Evolutionary conservation across 2,113 vertebrate species (phyloP), one percentile per base, ranked within the genome.

Genomic region (Macquaria ambigua): DNA sequence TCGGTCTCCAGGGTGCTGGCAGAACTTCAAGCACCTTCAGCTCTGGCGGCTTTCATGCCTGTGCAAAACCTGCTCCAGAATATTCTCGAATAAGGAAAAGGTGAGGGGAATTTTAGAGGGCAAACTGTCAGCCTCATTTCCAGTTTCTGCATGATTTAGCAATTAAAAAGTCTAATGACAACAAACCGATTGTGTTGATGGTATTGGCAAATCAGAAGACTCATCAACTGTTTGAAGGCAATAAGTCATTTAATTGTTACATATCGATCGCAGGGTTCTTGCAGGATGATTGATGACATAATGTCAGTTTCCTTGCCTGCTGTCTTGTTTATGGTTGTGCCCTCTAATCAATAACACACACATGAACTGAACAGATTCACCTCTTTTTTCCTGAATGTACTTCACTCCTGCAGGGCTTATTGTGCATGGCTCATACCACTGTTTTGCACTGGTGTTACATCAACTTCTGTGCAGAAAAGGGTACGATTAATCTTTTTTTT

Each of bases 1-100:
- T 58, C 11, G 4, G 61, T 52, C 83, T 79, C 63, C 8, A 5
- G 58, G n/a, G 72, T 48, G 50, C 31, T 87, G 59, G 77, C 84
- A 81, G 25, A 77, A 78, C 84, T 85, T 93, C 76, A 90, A 84
- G 72, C 74, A 81, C 55, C 58, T 78, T 89, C 75, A 70, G 46
- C 28, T 71, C 15, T 18, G 3, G 21, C 80, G 78, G 18, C 80
- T 80, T 82, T 82, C 50, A 69, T 48, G 20, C 14, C 41, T 67
- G 64, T 74, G 53, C 28, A 77, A 76, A 75, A 74, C 53, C 39
- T 55, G 15, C 72, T 67, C 21, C 12, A 67, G 41, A 90, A 76
- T 86, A n/a, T 67, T 63, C 11, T 77, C 2, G 20, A 72, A 39
- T n/a, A 41, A 46, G 43, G 34, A 71, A 81, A 76, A 48, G 31